Evolutionary conservation across 2,113 vertebrate species (phyloP), one percentile per base, ranked within the genome.

Genomic region (Seriola dumerili): DNA sequence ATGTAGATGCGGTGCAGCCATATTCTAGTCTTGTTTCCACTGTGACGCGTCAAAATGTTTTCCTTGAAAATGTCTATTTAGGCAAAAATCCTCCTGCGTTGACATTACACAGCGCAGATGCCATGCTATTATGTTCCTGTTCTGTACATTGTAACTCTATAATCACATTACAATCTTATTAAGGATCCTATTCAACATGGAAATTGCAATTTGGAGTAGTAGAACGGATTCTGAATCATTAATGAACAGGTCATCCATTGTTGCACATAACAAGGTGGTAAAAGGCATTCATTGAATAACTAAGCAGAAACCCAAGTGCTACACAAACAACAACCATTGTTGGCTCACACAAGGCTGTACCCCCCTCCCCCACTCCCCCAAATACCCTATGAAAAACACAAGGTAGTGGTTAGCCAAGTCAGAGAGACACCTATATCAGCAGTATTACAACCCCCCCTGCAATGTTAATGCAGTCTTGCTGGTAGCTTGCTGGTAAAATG

Each of bases 241-340:
- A 75, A 84, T 84, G 70, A 78, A 58, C 42, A 50, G 57, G 21
- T 38, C 34, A 57, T 3, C 48, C 66, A 23, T 44, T 64, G 83
- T 73, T 44, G 42, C 54, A 67, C 23, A 52, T 63, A 32, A 17
- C 13, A 8, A 21, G 23, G 44, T 67, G 57, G 69, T 36, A 36
- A 79, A 85, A 80, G n/a, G 64, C 36, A 54, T 76, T 72, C 48
- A 80, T 64, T 80, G 44, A 82, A 83, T 88, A 85, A 84, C 83
- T 59, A 75, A 82, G 40, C 25, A 74, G 34, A 73, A 21, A 44
- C 34, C 17, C 38, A 67, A 80, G 67, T 70, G 65, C 44, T 57
- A 70, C 29, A 57, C 65, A 71, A 81, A 78, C 63, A 81, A 72
- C 62, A 57, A 29, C n/a, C 67, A 59, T 8, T 52, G 21, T 34